Evolutionary conservation across 2,797 vertebrate species (phyloP).

Genomic region (Intellagama lesueurii): DNA sequence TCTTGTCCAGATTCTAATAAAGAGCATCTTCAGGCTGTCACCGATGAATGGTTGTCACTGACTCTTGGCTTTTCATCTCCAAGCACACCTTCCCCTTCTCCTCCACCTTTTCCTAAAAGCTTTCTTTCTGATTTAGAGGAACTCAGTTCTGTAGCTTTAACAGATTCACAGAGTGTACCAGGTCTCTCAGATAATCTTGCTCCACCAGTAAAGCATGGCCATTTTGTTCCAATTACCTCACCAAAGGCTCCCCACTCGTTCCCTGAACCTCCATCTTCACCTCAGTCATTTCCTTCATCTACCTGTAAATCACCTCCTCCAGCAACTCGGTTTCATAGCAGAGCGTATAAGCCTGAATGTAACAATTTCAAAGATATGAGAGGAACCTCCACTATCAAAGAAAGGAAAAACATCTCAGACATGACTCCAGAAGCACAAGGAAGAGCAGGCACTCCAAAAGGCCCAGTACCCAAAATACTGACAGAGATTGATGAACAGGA

Average conservation of each 20-base stretch:
- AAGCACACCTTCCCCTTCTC: slow-evolving; percentile 72
- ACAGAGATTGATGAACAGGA: slow-evolving; percentile 72
- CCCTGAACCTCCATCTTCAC: slow-evolving; percentile 65
- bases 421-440: slow-evolving; percentile 33
- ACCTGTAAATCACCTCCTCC: slow-evolving; percentile 60
- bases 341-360: slow-evolving; percentile 41
- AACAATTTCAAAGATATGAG: slow-evolving; percentile 52
- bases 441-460: slow-evolving; percentile 56
- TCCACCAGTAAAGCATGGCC: slow-evolving; percentile 69
- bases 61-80: slow-evolving; percentile 75
- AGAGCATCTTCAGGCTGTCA: slow-evolving; percentile 75
- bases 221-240: slow-evolving; percentile 67
- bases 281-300: slow-evolving; percentile 57
- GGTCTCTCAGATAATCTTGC: slow-evolving; percentile 46
- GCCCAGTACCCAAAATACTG: slow-evolving; percentile 51
- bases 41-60: slow-evolving; percentile 83
- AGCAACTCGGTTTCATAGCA: slow-evolving; percentile 55
- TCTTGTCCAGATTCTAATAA: slow-evolving; percentile 72
- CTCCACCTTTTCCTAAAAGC: slow-evolving; percentile 79
- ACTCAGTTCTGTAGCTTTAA: slow-evolving; percentile 66
- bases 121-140: slow-evolving; percentile 78
- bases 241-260: slow-evolving; percentile 67
- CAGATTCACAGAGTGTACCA: slow-evolving; percentile 60
- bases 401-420: slow-evolving; percentile 43
- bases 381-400: slow-evolving; percentile 44